Evolutionary conservation across 1,140 invertebrate genomes (phyloP), one percentile per base, ranked within the genome.

Genomic region (Gonioctena quinquepunctata): DNA sequence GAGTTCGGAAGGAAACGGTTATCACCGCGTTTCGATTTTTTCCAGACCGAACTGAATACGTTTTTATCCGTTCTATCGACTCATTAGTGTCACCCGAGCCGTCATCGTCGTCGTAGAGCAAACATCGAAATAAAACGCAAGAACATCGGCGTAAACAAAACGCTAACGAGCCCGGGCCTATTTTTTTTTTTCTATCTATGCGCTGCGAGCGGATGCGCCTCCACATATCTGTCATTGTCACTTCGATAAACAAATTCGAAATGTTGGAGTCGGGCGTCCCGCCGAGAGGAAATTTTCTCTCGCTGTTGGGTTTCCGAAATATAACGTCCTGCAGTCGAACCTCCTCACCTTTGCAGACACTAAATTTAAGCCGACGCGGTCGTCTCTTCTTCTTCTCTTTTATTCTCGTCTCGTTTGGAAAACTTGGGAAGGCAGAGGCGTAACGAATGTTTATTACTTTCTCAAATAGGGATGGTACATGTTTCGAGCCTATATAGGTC

Each of bases 191-290:
- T 42, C n/a, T 42, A 18, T 26, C n/a, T 59, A 25, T 59, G 11
- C 11, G 21, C 16, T 56, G 56, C n/a, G 11, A 63, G 33, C 61
- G 61, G 61, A 63, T 63, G 61, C n/a, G 42, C 7, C 42, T 49
- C 21, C 61, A 63, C 61, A 63, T 48, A 63, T 63, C 61, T 63
- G 42, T 63, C 61, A 63, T 49, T 63, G 61, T 63, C 61, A 63
- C 33, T 19, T 48, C 42, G 33, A 49, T 63, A 63, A 63, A 63
- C 61, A 63, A 63, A 63, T 42, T 49, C 27, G 19, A 49, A 21
- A n/a, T 48, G 61, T 63, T 63, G 18, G 13, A 4, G 19, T 59
- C 23, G 61, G 27, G 21, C 21, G 16, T 28, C 61, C 25, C 42
- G 61, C 25, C 13, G 61, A 48, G 27, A 63, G 61, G 33, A 63